A percentile compares a stretch with the other conserved stretches of the same genome.
Conservation (phyloP, 2,888 invertebrate species). For the Troglohyphantes excavatus region DNA sequence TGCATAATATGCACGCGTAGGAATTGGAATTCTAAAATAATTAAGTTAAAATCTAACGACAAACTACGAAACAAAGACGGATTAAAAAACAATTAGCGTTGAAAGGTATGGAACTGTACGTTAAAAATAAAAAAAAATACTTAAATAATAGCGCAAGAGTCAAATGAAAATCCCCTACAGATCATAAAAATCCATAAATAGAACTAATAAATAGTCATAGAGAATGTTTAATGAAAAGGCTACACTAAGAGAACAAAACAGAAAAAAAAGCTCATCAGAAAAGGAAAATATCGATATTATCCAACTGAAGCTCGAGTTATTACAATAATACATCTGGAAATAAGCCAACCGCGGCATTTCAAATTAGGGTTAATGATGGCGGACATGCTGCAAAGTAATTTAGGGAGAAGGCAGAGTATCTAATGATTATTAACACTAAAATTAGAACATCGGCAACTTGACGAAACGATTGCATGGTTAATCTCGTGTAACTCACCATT, state of each 20-base stretch:
- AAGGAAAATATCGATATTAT: not conserved
- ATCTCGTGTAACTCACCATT: not conserved
- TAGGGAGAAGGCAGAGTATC: not conserved
- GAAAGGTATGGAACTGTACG: no score
- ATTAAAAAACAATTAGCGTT: no score
- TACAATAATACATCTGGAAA: constrained; percentile 23
- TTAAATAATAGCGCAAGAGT: no score
- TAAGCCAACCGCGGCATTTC: constrained; percentile 10
- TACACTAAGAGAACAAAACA: not conserved
- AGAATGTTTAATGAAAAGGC: not conserved
- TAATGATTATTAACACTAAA: constrained; percentile 32
- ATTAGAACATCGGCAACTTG: constrained; percentile 32
- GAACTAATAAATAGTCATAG: constrained; percentile 1
- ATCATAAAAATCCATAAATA: not conserved
- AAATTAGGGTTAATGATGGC: constrained; percentile 15
- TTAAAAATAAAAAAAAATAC: no score
- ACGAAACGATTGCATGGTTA: not conserved
- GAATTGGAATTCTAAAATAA: no score
- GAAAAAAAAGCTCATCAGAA: not conserved
- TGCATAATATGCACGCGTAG: no score
- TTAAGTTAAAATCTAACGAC: no score
- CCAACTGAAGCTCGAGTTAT: not conserved
- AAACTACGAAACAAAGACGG: no score
- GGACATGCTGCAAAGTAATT: constrained; percentile 17
- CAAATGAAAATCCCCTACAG: not conserved